Percentiles rank a stretch among this genome's conserved stretches.
These are phyloP conservation scores for Etheostoma cragini DNA, from an alignment of 2,113 vertebrate species.

Conservation along the genomic window DNA sequence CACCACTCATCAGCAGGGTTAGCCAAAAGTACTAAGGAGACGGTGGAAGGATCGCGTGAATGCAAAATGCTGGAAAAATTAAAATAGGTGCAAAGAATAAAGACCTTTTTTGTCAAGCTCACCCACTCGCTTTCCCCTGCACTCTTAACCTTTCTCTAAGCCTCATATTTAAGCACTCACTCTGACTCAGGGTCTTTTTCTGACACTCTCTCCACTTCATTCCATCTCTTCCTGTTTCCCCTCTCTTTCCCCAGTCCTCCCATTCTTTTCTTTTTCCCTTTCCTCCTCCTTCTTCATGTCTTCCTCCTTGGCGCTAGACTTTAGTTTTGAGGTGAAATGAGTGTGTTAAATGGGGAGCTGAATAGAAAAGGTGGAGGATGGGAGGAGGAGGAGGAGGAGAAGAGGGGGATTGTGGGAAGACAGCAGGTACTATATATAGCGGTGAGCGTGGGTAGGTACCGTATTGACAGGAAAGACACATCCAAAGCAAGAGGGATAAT, in stretches of 20 bases:
- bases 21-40: constrained; percentile 39
- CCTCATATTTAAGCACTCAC: constrained; percentile 22
- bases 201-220: background rate
- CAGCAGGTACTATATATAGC: constrained; percentile 77
- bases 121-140: background rate
- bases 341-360: constrained; percentile 62
- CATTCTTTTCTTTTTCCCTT: constrained; percentile 15
- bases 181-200: background rate
- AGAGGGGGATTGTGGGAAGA: constrained; percentile 71
- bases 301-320: background rate
- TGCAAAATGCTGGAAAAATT: constrained; percentile 1
- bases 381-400: constrained; percentile 41
- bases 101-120: background rate
- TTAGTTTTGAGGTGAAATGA: constrained; percentile 68
- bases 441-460: constrained; percentile 72
- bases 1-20: constrained; percentile 20
- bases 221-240: constrained; percentile 7
- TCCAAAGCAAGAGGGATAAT: constrained; percentile 68
- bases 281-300: constrained; percentile 4
- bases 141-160: constrained; percentile 17
- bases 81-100: background rate
- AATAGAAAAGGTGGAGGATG: constrained; percentile 54
- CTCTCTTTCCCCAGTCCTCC: background rate
- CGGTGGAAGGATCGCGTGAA: background rate
- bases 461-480: constrained; percentile 77